These are phyloP conservation scores for Prietella phreatophila DNA, from an alignment of 2,113 vertebrate species.

Conservation along the genomic window DNA sequence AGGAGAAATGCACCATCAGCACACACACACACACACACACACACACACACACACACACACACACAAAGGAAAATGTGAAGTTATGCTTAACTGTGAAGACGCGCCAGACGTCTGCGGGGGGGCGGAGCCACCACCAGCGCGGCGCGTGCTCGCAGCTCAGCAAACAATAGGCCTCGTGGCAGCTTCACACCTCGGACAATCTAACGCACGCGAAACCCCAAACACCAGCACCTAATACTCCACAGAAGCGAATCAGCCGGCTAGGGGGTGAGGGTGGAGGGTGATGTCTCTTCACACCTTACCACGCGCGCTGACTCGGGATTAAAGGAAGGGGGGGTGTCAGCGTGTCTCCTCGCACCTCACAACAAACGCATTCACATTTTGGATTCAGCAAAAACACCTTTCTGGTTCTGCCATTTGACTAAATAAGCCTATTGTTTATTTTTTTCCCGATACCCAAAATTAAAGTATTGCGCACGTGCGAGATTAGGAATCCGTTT, in stretches of 20 bases:
- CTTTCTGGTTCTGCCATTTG: slow-evolving; percentile 4
- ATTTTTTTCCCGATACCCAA: background rate
- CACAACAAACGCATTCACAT: background rate
- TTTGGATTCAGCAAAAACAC: background rate
- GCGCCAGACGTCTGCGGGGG: background rate
- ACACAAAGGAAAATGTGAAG: background rate
- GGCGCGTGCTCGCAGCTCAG: slow-evolving; percentile 1
- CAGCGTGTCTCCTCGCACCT: background rate
- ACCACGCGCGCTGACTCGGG: background rate
- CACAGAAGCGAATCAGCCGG: background rate
- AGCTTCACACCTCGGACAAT: background rate
- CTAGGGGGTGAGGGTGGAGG: background rate
- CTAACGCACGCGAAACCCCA: too few species aligned
- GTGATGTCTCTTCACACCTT: background rate
- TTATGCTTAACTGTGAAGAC: too few species aligned
- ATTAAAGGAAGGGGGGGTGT: background rate
- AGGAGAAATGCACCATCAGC: background rate
- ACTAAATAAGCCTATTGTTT: background rate
- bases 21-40: background rate
- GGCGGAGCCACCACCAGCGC: background rate
- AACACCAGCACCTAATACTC: background rate
- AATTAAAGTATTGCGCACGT: background rate
- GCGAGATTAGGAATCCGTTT: too few species aligned
- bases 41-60: background rate
- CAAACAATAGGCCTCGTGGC: background rate